phyloP scores from a whole-genome alignment of 1,140 invertebrate genomes.

The Drosophila neocordata region DNA sequence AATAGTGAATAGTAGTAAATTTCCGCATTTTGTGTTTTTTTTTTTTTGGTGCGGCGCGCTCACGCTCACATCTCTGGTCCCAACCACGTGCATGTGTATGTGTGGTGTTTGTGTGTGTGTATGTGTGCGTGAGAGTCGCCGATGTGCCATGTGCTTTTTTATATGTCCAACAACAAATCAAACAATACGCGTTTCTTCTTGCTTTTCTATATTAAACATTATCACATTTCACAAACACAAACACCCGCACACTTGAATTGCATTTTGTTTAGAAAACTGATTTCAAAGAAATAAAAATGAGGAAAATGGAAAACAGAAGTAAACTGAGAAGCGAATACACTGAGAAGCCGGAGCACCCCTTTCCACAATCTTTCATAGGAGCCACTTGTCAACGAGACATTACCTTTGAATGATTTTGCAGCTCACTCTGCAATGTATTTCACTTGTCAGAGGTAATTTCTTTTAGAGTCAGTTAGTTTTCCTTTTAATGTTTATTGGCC shows the following conservation, averaged over 20 bases:
- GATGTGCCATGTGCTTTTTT: constrained; percentile 54
- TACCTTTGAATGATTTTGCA: constrained; percentile 45
- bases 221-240: constrained; percentile 55
- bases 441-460: constrained; percentile 11
- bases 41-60: background rate
- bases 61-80: constrained; percentile 46
- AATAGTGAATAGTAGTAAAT: too few species aligned
- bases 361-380: background rate
- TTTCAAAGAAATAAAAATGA: constrained; percentile 27
- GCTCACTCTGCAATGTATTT: constrained; percentile 1
- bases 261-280: constrained; percentile 63
- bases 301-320: constrained; percentile 15
- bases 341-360: constrained; percentile 13
- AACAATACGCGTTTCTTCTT: constrained; percentile 18
- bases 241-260: background rate
- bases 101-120: too few species aligned
- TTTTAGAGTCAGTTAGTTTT: constrained; percentile 21
- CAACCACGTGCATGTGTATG: constrained; percentile 50
- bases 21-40: background rate
- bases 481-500: constrained; percentile 43
- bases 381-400: constrained; percentile 5
- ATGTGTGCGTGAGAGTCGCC: constrained; percentile 38
- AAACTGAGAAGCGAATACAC: background rate
- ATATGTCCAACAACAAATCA: constrained; percentile 56
- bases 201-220: constrained; percentile 25